Conservation (phyloP, 1,140 invertebrate species). For the Steinernema feltiae region DNA sequence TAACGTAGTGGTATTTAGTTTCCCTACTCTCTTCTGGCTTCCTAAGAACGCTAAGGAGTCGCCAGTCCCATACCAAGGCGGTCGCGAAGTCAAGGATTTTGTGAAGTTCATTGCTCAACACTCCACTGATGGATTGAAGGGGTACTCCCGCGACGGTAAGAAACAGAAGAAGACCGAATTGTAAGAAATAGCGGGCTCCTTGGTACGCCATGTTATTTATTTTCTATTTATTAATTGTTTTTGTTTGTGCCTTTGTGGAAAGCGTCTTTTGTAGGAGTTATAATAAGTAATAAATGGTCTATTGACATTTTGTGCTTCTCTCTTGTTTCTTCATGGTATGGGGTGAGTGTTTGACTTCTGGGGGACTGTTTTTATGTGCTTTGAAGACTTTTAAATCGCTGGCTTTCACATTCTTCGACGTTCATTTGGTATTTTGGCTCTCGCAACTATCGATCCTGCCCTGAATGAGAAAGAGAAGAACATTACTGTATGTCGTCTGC, state of each 20-base stretch:
- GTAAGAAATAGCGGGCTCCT: constrained; percentile 50
- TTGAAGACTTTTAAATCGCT: constrained; percentile 14
- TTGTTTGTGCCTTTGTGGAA: background rate
- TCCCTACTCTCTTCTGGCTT: constrained; percentile 93
- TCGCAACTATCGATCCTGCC: constrained; percentile 4
- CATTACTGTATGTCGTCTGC: constrained; percentile 12
- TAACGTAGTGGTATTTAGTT: constrained; percentile 63
- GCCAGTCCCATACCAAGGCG: constrained; percentile 87
- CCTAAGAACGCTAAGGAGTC: constrained; percentile 74
- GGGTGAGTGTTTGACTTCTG: background rate
- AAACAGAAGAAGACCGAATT: constrained; percentile 71
- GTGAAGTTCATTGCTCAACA: constrained; percentile 91
- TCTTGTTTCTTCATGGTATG: background rate
- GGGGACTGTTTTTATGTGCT: background rate
- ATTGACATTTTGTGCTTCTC: background rate
- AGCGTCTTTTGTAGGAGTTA: background rate
- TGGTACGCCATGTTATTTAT: constrained; percentile 18
- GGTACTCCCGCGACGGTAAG: constrained; percentile 80
- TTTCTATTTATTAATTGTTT: constrained; percentile 24
- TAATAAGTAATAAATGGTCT: background rate
- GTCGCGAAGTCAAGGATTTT: constrained; percentile 87
- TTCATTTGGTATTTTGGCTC: constrained; percentile 21
- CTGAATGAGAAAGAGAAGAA: constrained; percentile 11
- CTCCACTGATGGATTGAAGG: constrained; percentile 77
- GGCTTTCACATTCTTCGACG: constrained; percentile 19